Percentiles rank a stretch among this genome's conserved stretches.
These are phyloP conservation scores for Tamias sibiricus DNA, from an alignment of 2,113 vertebrate species.

Conservation along the genomic window DNA sequence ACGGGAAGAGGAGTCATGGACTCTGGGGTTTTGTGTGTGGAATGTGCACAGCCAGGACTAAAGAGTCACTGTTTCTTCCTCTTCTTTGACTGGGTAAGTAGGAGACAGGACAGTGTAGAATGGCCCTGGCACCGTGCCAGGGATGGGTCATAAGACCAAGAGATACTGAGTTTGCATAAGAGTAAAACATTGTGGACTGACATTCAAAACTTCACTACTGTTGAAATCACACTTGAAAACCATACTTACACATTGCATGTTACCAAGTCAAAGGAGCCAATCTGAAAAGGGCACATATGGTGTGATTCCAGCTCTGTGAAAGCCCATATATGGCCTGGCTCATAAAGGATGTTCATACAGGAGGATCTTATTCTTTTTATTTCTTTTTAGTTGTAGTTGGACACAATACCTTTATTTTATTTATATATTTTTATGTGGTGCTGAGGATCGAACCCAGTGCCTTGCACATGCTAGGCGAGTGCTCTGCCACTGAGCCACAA, in stretches of 20 bases:
- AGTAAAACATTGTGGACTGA: accelerated
- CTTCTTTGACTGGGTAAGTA: neutral
- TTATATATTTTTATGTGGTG: too few relatives aligned
- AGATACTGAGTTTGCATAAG: neutral
- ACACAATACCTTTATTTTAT: too few relatives aligned
- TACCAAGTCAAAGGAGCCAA: neutral
- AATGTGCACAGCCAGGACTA: too few relatives aligned
- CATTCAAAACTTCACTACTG: neutral
- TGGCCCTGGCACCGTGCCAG: accelerated
- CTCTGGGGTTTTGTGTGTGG: neutral
- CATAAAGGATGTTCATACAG: neutral
- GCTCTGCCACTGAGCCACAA: too few relatives aligned
- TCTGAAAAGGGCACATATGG: too few relatives aligned
- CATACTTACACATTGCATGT: accelerated
- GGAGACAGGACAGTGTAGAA: too few relatives aligned
- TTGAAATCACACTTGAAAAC: neutral
- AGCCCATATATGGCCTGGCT: neutral
- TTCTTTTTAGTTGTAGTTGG: too few relatives aligned
- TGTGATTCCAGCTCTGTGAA: neutral
- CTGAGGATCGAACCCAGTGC: too few relatives aligned
- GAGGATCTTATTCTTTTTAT: neutral
- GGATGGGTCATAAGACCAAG: accelerated
- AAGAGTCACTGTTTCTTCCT: neutral
- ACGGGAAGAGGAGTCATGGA: neutral
- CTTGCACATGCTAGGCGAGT: too few relatives aligned